Evolutionary conservation across 2,797 vertebrate genomes (phyloP).

Genomic region (Borostomias antarcticus): DNA sequence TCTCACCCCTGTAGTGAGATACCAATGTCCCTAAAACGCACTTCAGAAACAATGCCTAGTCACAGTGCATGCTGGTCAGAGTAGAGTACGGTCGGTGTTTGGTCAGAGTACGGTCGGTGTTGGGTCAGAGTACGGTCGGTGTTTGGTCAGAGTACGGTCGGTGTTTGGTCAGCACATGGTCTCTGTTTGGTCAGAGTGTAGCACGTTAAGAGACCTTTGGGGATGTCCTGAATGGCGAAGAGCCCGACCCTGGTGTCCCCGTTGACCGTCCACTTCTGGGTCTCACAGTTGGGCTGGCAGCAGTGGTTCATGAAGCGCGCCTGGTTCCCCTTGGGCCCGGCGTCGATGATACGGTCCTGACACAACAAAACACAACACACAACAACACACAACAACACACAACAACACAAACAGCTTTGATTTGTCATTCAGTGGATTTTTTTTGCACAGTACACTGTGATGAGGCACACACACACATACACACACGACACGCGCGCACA

Average conservation of each 20-base stretch:
- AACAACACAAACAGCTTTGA: background rate
- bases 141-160: too few species aligned
- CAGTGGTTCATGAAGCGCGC: conserved; percentile 99
- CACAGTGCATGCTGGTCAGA: too few species aligned
- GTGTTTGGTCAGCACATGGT: too few species aligned
- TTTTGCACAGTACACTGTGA: background rate
- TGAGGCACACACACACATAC: too few species aligned
- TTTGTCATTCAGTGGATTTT: too few species aligned
- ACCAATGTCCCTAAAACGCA: too few species aligned
- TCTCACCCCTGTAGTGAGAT: too few species aligned
- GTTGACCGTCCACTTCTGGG: conserved; percentile 99
- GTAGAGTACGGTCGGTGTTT: background rate
- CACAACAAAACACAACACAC: conserved; percentile 1
- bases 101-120: background rate
- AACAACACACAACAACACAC: background rate
- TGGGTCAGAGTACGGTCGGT: background rate
- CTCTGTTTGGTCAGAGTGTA: background rate
- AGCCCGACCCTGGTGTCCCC: conserved; percentile 96
- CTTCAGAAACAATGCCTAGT: too few species aligned
- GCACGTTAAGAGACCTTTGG: conserved; percentile 80
- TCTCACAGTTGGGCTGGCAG: conserved; percentile 99
- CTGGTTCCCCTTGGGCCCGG: conserved; percentile 98
- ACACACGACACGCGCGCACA: too few species aligned
- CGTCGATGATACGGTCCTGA: conserved; percentile 97
- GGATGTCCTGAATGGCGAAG: conserved; percentile 94